Base-by-base conservation (phyloP, 37 sponge, comb jelly and placozoan species). In the Eunapius fragilis region DNA sequence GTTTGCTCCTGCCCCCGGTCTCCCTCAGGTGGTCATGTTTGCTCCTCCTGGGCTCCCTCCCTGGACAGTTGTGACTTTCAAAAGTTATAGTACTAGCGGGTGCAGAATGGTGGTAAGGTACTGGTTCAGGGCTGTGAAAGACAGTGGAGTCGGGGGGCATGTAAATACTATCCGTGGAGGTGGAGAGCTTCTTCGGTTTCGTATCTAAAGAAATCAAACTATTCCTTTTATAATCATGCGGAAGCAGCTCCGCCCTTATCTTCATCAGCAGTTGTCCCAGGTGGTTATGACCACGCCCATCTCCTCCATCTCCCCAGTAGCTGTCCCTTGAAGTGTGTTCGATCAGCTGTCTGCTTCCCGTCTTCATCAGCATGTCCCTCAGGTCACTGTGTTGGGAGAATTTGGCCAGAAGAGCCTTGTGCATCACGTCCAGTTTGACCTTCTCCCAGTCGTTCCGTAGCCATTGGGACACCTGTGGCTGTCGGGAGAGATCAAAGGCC, bases 301-400 rank as follows among this genome's bases (percentile, higher is more conserved):
- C 90, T 17, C 80, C 85, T 10, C 90, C 90, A 37, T 89, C 90
- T 38, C 90, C 90, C 90, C 90, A 89, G 90, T 72, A 89, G 30
- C 58, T 78, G 76, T 89, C 90, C n/a, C 79, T 77, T 31, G 35
- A 25, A 1, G 90, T 84, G 36, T 89, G 90, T 37, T 89, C 90
- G 4, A 84, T 47, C 49, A 89, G 32, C 11, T 26, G 22, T 24
- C 79, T 31, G 22, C 79, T 77, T 31, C 83, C 85, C 25, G 90
- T 89, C 67, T 31, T 71, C 74, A 89, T n/a, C 36, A 89, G 45
- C 37, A 84, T 11, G 26, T 79, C 33, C 35, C 45, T 48, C 25
- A 89, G 70, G 22, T 78, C 4, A 2, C 37, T 25, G 35, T 89
- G 84, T 47, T 89, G 90, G 9, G 70, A 84, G 75, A 89, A 89